phyloP scores from a whole-genome alignment of 1,140 invertebrate genomes.

The Camponotus vicinus region DNA sequence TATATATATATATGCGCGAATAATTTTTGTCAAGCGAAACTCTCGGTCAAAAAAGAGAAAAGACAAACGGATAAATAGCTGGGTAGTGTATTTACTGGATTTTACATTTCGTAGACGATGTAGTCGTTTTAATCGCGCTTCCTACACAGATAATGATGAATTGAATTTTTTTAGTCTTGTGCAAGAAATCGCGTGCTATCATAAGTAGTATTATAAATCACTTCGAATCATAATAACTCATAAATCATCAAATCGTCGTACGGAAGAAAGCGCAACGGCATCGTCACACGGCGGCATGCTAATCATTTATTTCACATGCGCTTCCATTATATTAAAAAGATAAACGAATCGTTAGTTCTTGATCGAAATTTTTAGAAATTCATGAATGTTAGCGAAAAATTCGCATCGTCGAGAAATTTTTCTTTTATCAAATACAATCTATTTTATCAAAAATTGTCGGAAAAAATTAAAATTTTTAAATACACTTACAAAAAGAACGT shows the following conservation, averaged over 20 bases:
- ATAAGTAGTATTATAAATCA: constrained; percentile 36
- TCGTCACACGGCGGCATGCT: not conserved
- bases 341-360: not conserved
- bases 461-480: not conserved
- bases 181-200: not conserved
- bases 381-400: not conserved
- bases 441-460: not conserved
- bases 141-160: not conserved
- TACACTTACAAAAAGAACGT: not conserved
- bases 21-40: not conserved
- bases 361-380: not conserved
- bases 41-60: not conserved
- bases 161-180: not conserved
- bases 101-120: not conserved
- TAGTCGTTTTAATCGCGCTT: not conserved
- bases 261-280: not conserved
- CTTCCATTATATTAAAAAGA: not conserved
- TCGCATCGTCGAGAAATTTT: too few species aligned
- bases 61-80: not conserved
- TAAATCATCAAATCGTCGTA: constrained; percentile 64
- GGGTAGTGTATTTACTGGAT: not conserved
- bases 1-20: not conserved
- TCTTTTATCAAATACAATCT: too few species aligned
- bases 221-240: constrained; percentile 38
- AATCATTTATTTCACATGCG: constrained; percentile 11